Evolutionary conservation across 2,888 invertebrate species (phyloP).

Genomic region (Drosophila paracracens): DNA sequence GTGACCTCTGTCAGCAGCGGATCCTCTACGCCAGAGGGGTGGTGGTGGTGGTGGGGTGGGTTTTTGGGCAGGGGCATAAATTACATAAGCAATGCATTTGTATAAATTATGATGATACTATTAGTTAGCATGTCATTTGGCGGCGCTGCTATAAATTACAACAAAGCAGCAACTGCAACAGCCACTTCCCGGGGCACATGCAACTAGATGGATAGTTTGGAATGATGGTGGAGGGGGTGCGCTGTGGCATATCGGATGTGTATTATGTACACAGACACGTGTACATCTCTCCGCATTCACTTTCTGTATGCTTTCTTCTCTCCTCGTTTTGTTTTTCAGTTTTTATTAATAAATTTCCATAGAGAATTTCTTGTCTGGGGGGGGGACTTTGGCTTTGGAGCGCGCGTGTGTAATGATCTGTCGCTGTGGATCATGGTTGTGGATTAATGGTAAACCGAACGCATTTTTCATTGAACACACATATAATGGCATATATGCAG

Average conservation of each 20-base stretch:
- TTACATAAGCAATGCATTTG: slow-evolving; percentile 65
- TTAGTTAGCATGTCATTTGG: slow-evolving; percentile 82
- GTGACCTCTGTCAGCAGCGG: slow-evolving; percentile 74
- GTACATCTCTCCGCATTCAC: slow-evolving; percentile 45
- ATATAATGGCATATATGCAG: slow-evolving; percentile 56
- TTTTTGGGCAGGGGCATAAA: slow-evolving; percentile 58
- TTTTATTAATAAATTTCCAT: slow-evolving; percentile 80
- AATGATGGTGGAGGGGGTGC: slow-evolving; percentile 13
- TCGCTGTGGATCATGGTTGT: slow-evolving; percentile 79
- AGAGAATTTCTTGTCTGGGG: slow-evolving; percentile 10
- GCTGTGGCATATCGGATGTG: slow-evolving; percentile 11
- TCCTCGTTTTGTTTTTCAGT: slow-evolving; percentile 39
- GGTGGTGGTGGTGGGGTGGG: slow-evolving; percentile 1
- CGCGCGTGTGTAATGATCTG: slow-evolving; percentile 83
- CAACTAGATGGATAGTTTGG: slow-evolving; percentile 18
- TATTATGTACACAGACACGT: slow-evolving; percentile 30
- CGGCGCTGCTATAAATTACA: slow-evolving; percentile 81
- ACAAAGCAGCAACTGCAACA: slow-evolving; percentile 66
- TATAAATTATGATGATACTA: slow-evolving; percentile 82
- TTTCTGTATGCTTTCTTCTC: slow-evolving; percentile 13
- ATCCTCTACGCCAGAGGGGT: slow-evolving; percentile 12
- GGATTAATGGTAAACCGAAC: slow-evolving; percentile 83
- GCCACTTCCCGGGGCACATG: slow-evolving; percentile 27
- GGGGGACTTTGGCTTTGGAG: background rate
- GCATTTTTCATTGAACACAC: slow-evolving; percentile 77